A percentile compares a stretch with the other conserved stretches of the same genome.
Evolutionary conservation across 2,113 vertebrate species (phyloP).

Genomic region (Marmota flaviventris): DNA sequence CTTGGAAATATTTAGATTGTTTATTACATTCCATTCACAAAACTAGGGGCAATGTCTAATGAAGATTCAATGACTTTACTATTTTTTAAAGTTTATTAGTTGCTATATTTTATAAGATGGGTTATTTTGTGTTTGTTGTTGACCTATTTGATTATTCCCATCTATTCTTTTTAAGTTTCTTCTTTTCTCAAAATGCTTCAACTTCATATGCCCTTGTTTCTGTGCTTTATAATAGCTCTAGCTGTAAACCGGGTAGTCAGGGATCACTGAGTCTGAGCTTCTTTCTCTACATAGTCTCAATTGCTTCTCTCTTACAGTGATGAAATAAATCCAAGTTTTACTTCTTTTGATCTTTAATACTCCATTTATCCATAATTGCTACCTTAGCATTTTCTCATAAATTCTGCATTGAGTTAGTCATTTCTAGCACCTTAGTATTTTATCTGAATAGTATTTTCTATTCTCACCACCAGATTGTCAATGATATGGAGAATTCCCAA

Average conservation of each 20-base stretch:
- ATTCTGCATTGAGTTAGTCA: constrained; percentile 54
- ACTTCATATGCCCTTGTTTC: background rate
- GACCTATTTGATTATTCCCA: background rate
- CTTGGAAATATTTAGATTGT: background rate
- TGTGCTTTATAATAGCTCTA: constrained; percentile 32
- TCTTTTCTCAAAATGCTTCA: background rate
- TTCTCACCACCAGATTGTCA: background rate
- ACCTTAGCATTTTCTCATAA: constrained; percentile 63
- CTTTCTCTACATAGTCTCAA: background rate
- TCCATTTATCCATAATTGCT: constrained; percentile 58
- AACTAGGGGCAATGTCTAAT: background rate
- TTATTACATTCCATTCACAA: background rate
- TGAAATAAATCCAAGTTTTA: constrained; percentile 68
- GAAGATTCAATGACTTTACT: background rate
- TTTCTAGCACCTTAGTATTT: constrained; percentile 42
- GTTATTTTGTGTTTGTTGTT: constrained; percentile 1
- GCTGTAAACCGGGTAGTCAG: constrained; percentile 58
- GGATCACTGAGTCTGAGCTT: constrained; percentile 44
- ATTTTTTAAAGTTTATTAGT: constrained; percentile 19
- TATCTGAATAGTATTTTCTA: constrained; percentile 55
- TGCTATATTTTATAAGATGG: background rate
- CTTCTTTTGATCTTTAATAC: constrained; percentile 43
- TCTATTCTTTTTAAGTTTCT: background rate
- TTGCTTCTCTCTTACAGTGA: constrained; percentile 43
- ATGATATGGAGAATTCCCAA: constrained; percentile 33